phyloP scores from a whole-genome alignment of 1,140 invertebrate genomes.

The Heliconius himera region DNA sequence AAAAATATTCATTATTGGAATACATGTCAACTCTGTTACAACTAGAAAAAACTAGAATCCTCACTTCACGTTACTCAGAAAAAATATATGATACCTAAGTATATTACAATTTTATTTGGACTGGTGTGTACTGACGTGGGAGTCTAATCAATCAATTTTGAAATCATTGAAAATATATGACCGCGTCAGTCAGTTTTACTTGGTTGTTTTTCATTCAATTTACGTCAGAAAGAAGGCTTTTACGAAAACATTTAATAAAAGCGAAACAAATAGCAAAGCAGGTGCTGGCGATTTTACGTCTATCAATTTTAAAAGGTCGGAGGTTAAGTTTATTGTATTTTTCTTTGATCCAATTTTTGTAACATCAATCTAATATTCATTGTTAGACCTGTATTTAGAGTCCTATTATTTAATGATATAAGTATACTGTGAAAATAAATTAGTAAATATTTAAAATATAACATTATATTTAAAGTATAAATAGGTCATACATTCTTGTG shows the following conservation, averaged over 20 bases:
- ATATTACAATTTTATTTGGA: neutral
- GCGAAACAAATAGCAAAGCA: neutral
- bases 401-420: neutral
- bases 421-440: neutral
- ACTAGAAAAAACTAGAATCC: neutral
- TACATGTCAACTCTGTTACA: neutral
- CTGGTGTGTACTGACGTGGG: neutral
- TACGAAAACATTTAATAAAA: neutral
- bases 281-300: neutral
- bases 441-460: no score
- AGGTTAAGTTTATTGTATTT: conserved; percentile 1
- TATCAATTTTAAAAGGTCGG: neutral
- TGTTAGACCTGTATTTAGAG: neutral
- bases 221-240: neutral
- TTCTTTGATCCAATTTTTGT: neutral
- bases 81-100: neutral
- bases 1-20: no score
- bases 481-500: no score
- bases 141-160: neutral
- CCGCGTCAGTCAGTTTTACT: neutral
- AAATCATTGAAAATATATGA: neutral
- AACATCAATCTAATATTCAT: neutral
- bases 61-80: no score
- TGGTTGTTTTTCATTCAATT: neutral
- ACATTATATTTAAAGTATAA: no score